Conservation (phyloP, 2,113 vertebrate species). For the Festucalex cinctus region DNA sequence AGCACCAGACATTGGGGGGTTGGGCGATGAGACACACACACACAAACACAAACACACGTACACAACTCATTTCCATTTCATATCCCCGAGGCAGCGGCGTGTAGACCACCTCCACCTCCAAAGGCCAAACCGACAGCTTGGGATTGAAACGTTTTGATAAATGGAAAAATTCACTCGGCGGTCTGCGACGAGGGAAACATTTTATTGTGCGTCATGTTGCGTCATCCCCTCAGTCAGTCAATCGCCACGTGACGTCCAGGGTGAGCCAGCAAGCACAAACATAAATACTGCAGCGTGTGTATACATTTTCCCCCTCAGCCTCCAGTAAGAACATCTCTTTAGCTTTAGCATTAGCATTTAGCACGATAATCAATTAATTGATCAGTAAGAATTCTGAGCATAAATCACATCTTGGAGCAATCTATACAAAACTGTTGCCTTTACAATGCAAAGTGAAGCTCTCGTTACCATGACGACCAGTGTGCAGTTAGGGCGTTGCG, state of each 20-base stretch:
- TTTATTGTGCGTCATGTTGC: neutral
- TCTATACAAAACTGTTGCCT: neutral
- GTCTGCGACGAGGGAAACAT: neutral
- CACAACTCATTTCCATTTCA: constrained; percentile 44
- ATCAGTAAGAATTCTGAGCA: neutral
- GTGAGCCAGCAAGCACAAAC: neutral
- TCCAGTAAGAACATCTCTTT: neutral
- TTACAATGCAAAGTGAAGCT: neutral
- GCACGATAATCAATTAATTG: neutral
- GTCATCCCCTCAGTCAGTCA: neutral
- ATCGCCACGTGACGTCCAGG: neutral
- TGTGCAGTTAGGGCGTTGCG: neutral
- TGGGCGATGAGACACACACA: constrained; percentile 42
- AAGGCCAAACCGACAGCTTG: constrained; percentile 24
- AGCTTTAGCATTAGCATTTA: neutral
- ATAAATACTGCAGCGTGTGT: neutral
- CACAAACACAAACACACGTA: constrained; percentile 13
- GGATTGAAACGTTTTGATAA: constrained; percentile 30
- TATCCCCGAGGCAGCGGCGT: constrained; percentile 34
- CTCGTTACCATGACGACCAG: neutral
- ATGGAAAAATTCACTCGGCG: constrained; percentile 20
- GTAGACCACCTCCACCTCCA: constrained; percentile 30
- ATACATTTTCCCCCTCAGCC: neutral
- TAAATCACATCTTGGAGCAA: neutral
- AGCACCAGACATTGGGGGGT: constrained; percentile 62